These are phyloP conservation scores for Melanostoma mellinum DNA, from an alignment of 2,888 invertebrate species.

Conservation along the genomic window DNA sequence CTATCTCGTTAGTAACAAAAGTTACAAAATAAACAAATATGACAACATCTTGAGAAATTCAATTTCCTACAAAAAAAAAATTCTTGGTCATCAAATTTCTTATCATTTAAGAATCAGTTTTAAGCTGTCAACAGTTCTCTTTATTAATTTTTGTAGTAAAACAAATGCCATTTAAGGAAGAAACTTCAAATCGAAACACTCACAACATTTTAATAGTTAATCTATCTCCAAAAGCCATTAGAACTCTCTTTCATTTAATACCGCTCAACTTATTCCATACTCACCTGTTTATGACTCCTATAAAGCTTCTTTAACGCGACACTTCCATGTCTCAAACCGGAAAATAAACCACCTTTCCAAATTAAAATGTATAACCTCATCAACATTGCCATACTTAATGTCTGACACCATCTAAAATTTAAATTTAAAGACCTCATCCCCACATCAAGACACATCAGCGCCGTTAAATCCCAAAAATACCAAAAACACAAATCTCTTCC, in stretches of 20 bases:
- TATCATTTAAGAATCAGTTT: too few species aligned
- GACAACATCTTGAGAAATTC: too few species aligned
- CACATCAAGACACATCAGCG: not conserved
- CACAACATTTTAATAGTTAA: slow-evolving; percentile 29
- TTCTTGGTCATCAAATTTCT: not conserved
- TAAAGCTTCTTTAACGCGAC: slow-evolving; percentile 46
- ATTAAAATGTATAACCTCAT: slow-evolving; percentile 46
- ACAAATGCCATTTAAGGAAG: too few species aligned
- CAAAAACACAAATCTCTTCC: slow-evolving; percentile 39
- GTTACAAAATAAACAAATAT: too few species aligned
- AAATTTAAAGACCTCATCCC: slow-evolving; percentile 33
- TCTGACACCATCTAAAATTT: slow-evolving; percentile 47
- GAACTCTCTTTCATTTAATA: not conserved
- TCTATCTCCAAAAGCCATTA: slow-evolving; percentile 18
- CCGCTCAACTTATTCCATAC: slow-evolving; percentile 28
- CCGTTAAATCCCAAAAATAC: slow-evolving; percentile 42
- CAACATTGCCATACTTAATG: slow-evolving; percentile 33
- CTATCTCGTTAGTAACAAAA: too few species aligned
- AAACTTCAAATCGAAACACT: not conserved
- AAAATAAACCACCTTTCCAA: slow-evolving; percentile 51
- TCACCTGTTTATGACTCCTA: slow-evolving; percentile 47
- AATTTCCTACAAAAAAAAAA: not conserved
- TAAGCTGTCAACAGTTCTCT: too few species aligned
- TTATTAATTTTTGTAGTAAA: too few species aligned
- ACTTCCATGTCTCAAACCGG: slow-evolving; percentile 9